These are phyloP conservation scores for Acyrthosiphon pisum DNA, from an alignment of 1,140 invertebrate genomes.

Conservation along the genomic window DNA sequence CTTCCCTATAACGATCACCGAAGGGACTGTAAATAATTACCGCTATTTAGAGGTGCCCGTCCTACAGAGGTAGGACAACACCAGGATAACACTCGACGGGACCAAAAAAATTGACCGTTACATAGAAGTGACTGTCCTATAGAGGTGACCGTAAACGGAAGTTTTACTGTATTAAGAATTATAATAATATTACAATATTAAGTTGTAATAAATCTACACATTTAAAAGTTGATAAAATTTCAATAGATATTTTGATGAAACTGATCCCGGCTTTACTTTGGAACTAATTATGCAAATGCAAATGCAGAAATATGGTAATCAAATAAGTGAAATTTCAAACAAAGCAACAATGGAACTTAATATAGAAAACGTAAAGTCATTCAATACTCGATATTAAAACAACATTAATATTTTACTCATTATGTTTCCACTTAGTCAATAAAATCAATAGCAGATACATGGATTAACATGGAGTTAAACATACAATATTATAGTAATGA, in stretches of 20 bases:
- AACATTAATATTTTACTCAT: background rate
- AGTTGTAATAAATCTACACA: background rate
- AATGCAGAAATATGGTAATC: slow-evolving; percentile 33
- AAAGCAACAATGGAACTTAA: slow-evolving; percentile 44
- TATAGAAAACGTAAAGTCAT: slow-evolving; percentile 29
- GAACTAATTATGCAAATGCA: slow-evolving; percentile 40
- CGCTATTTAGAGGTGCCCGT: too few species aligned
- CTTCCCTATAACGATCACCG: too few species aligned
- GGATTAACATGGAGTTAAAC: slow-evolving; percentile 8
- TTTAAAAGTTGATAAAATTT: background rate
- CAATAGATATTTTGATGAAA: slow-evolving; percentile 38
- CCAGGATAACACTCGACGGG: too few species aligned
- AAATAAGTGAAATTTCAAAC: slow-evolving; percentile 50
- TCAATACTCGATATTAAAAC: background rate
- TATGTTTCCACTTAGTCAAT: background rate
- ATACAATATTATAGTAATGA: background rate
- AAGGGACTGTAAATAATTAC: too few species aligned
- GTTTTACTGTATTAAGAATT: too few species aligned
- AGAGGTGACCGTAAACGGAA: too few species aligned
- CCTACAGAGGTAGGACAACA: too few species aligned
- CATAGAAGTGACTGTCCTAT: too few species aligned
- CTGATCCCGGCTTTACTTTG: slow-evolving; percentile 3
- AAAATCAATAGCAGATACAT: slow-evolving; percentile 22
- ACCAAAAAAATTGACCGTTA: too few species aligned
- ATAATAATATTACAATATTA: too few species aligned